Base-by-base conservation (phyloP, 2,113 vertebrate species). In the Xyrauchen texanus region DNA sequence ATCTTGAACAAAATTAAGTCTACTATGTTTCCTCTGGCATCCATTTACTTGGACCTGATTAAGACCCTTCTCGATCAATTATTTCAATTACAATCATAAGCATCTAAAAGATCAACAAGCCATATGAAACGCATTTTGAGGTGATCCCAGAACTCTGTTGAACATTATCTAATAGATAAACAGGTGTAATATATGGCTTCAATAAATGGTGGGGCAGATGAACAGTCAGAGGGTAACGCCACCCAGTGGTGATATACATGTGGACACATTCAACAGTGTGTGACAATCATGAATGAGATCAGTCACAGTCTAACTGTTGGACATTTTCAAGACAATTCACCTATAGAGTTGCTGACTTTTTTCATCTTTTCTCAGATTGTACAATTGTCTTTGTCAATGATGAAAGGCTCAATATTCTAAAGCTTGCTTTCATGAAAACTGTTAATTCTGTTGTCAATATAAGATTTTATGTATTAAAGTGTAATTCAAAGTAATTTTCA, bases 271-370 rank as follows among this genome's bases (percentile, higher is more conserved):
- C 15, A 46, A 53, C 47, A 52, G 65, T 46, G 7, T 45, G 61
- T 21, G 62, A 69, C 34, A 79, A 79, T 65, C 77, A 73, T 21
- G 7, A 75, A 52, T 63, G 46, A 63, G 45, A 21, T 62, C 58
- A 67, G 55, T 89, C 88, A 89, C 88, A 85, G 88, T 88, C 82
- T 79, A 34, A 85, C 85, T 87, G 86, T 85, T 84, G 82, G 76
- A 85, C 80, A 82, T 67, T 80, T 71, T 62, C n/a, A 57, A 81
- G 51, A 67, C 65, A 71, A 86, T 90, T 86, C 86, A 86, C 80
- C 86, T 82, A 87, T 80, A 69, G 76, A 78, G 76, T 74, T 70
- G 60, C 10, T 1, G n/a, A 66, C 66, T 55, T 1, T 11, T 58
- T 68, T 47, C 42, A 45, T 51, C 58, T 8, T 13, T 21, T 21